phyloP scores from a whole-genome alignment of 2,888 invertebrate genomes.

The Aquatica leii region DNA sequence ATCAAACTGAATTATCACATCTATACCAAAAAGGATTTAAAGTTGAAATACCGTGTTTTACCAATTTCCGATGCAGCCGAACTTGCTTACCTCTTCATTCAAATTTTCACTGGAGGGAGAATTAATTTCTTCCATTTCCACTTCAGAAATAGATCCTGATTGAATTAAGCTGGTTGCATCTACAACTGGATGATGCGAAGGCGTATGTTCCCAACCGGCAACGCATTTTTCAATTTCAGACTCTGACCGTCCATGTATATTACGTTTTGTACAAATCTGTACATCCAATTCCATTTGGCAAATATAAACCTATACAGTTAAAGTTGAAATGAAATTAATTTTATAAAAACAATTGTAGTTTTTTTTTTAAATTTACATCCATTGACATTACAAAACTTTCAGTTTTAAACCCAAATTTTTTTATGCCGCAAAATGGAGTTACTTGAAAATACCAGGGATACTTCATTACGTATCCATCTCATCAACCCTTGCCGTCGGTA shows the following conservation, averaged over 20 bases:
- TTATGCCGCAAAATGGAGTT: too few species aligned
- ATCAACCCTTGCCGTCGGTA: too few species aligned
- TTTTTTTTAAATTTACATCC: too few species aligned
- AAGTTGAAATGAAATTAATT: constrained; percentile 1
- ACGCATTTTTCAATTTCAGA: constrained; percentile 80
- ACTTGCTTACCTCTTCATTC: constrained; percentile 59
- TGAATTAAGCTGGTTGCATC: constrained; percentile 87
- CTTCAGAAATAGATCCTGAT: constrained; percentile 81
- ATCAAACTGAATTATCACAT: background rate
- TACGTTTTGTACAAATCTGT: constrained; percentile 79
- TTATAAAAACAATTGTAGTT: too few species aligned
- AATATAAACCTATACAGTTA: constrained; percentile 84
- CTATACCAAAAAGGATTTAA: background rate
- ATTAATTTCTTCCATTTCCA: constrained; percentile 77
- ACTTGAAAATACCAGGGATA: too few species aligned
- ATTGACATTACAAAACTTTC: too few species aligned
- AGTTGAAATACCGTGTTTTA: background rate
- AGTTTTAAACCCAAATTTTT: too few species aligned
- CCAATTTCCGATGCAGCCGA: background rate
- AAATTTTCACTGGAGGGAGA: constrained; percentile 57
- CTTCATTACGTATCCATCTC: too few species aligned
- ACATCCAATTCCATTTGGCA: constrained; percentile 87
- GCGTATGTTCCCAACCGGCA: constrained; percentile 79
- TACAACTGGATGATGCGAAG: constrained; percentile 80
- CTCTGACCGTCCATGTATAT: constrained; percentile 82